phyloP scores from a whole-genome alignment of 2,888 invertebrate species.

The Chloromyia formosa region DNA sequence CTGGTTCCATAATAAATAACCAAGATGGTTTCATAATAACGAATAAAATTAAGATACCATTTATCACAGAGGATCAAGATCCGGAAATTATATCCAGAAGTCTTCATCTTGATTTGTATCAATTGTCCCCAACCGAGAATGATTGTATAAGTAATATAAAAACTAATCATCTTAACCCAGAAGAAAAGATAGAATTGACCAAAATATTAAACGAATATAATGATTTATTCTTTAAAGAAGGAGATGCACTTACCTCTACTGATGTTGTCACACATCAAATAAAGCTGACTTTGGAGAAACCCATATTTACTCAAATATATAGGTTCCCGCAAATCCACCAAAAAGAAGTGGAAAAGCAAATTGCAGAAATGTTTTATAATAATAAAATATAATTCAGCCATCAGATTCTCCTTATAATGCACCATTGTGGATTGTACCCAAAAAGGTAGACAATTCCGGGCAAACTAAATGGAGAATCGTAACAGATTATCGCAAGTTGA shows the following conservation, averaged over 20 bases:
- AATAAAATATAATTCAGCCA: slow-evolving; percentile 26
- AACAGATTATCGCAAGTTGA: too few species aligned
- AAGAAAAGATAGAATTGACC: neutral
- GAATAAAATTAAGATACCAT: slow-evolving; percentile 10
- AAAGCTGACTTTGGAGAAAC: slow-evolving; percentile 1
- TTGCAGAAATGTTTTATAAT: slow-evolving; percentile 19
- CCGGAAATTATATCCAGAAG: slow-evolving; percentile 9
- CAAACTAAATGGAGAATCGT: too few species aligned
- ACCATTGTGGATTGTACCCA: slow-evolving; percentile 35
- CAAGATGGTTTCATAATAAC: slow-evolving; percentile 9
- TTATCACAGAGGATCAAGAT: slow-evolving; percentile 22
- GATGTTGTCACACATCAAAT: neutral
- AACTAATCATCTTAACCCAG: slow-evolving; percentile 11
- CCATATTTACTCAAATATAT: slow-evolving; percentile 32
- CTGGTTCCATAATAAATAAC: neutral
- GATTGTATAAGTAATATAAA: neutral
- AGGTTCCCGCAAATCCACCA: slow-evolving; percentile 33
- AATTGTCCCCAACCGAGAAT: neutral
- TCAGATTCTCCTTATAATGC: slow-evolving; percentile 25
- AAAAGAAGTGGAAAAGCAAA: slow-evolving; percentile 39
- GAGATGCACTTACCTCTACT: slow-evolving; percentile 10
- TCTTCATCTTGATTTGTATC: neutral
- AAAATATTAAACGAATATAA: slow-evolving; percentile 3
- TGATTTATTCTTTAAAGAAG: slow-evolving; percentile 14
- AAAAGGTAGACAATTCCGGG: slow-evolving; percentile 37